Percentiles rank a stretch among this genome's conserved stretches.
Conservation (phyloP, 1,140 invertebrate species). For the Proctacanthus coquilletti region DNA sequence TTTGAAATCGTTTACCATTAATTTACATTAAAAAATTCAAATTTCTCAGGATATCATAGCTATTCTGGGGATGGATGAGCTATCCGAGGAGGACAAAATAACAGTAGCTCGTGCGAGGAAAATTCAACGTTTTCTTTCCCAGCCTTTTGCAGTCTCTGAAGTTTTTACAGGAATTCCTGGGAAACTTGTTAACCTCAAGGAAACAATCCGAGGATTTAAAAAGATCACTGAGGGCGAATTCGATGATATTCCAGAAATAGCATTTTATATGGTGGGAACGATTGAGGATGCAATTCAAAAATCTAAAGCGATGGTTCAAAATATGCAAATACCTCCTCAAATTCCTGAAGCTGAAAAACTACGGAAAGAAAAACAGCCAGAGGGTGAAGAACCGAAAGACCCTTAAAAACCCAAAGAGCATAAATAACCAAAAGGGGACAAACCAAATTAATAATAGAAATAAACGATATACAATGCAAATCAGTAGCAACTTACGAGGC, state of each 20-base stretch:
- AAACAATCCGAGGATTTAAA: conserved; percentile 38
- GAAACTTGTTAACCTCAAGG: conserved; percentile 42
- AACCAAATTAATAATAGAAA: no score
- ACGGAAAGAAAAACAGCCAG: background rate
- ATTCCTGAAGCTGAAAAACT: background rate
- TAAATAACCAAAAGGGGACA: background rate
- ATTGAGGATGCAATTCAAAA: conserved; percentile 65
- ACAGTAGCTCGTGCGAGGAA: conserved; percentile 68
- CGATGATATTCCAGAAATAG: conserved; percentile 69
- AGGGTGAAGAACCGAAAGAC: background rate
- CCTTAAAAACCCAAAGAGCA: background rate
- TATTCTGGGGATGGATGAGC: conserved; percentile 73
- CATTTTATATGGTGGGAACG: conserved; percentile 77
- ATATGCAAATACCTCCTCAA: background rate
- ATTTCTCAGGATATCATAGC: conserved; percentile 53
- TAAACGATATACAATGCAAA: no score
- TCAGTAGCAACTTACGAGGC: no score
- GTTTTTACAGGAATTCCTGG: conserved; percentile 50
- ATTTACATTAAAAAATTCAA: background rate
- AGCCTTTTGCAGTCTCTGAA: conserved; percentile 66
- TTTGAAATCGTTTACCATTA: background rate
- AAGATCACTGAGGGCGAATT: conserved; percentile 49
- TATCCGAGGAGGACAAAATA: conserved; percentile 71
- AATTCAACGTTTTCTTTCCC: conserved; percentile 67
- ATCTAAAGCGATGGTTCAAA: conserved; percentile 49